These are phyloP conservation scores for Phrynosoma platyrhinos DNA, from an alignment of 2,113 vertebrate genomes.

Conservation along the genomic window DNA sequence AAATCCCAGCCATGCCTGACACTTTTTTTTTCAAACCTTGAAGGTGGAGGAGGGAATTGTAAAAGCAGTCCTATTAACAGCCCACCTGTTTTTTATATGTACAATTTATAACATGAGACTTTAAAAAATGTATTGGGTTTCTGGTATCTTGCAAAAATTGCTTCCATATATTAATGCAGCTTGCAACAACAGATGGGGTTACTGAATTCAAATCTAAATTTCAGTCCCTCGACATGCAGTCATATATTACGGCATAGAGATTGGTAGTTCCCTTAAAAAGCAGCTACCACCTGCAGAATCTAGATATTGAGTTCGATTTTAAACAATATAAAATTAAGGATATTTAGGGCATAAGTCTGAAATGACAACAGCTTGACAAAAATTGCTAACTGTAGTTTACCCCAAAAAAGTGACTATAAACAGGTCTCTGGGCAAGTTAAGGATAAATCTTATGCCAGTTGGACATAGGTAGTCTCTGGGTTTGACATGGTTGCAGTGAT, in stretches of 20 bases:
- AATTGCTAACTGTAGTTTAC: not conserved
- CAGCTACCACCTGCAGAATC: not conserved
- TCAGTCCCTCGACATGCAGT: constrained; percentile 36
- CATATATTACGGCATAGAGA: not conserved
- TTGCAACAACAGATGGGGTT: constrained; percentile 61
- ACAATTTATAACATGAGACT: not conserved
- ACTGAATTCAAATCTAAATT: constrained; percentile 46
- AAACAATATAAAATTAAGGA: constrained; percentile 33
- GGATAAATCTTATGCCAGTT: not conserved
- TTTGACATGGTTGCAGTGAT: not conserved
- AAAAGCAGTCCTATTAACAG: constrained; percentile 59
- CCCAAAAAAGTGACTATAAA: not conserved
- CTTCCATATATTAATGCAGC: constrained; percentile 58
- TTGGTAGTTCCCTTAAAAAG: constrained; percentile 22
- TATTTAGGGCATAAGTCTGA: constrained; percentile 7
- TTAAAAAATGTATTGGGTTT: constrained; percentile 56
- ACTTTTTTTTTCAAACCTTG: constrained; percentile 39
- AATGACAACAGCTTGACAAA: not conserved
- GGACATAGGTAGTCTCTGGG: not conserved
- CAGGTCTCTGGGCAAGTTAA: not conserved
- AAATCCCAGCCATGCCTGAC: constrained; percentile 42
- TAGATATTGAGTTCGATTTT: constrained; percentile 23
- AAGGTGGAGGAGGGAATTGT: constrained; percentile 38
- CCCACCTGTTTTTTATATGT: constrained; percentile 64
- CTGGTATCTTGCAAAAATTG: constrained; percentile 48